Evolutionary conservation across 2,797 vertebrate species (phyloP).

Genomic region (Poeciliopsis gracilis): DNA sequence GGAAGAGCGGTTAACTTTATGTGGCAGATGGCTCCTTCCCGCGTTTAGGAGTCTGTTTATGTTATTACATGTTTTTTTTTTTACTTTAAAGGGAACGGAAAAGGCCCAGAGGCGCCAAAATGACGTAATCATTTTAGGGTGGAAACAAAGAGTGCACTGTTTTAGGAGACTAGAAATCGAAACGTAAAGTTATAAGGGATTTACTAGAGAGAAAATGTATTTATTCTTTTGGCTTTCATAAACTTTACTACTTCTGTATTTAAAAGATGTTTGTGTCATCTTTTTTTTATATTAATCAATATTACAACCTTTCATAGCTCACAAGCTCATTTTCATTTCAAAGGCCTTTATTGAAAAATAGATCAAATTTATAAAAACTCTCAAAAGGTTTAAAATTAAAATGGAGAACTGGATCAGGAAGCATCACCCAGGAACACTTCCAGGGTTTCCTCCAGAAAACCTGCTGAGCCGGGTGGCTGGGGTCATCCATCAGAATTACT

Average conservation of each 20-base stretch:
- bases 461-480: too few relatives aligned
- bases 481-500: too few relatives aligned
- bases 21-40: constrained; percentile 72
- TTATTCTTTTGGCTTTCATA: not conserved
- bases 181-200: constrained; percentile 21
- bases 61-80: constrained; percentile 60
- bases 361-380: not conserved
- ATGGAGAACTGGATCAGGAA: too few relatives aligned
- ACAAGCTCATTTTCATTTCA: not conserved
- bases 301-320: not conserved
- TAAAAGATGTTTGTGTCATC: not conserved
- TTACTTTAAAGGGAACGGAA: constrained; percentile 82
- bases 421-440: too few relatives aligned
- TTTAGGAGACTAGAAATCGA: constrained; percentile 1
- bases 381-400: not conserved
- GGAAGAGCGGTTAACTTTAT: constrained; percentile 64
- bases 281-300: not conserved
- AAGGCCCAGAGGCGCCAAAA: constrained; percentile 65
- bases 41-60: constrained; percentile 76
- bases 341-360: not conserved
- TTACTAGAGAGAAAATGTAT: not conserved
- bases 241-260: not conserved
- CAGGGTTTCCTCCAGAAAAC: too few relatives aligned
- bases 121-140: constrained; percentile 70
- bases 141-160: constrained; percentile 70